Conservation (phyloP, 2,113 vertebrate species). For the Carettochelys insculpta region DNA sequence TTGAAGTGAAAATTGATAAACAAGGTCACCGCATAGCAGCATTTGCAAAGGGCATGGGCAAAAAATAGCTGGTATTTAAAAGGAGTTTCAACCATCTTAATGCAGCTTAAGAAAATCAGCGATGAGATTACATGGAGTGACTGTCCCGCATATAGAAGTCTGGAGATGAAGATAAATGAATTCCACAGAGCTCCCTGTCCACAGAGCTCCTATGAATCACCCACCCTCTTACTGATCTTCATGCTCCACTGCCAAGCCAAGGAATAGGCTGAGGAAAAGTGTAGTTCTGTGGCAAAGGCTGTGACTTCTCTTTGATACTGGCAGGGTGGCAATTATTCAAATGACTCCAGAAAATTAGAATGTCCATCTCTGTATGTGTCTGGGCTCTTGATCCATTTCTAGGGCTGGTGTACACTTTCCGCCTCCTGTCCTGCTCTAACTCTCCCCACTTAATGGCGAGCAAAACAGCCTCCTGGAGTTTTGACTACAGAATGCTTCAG, state of each 20-base stretch:
- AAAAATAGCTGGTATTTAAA: slow-evolving; percentile 20
- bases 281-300: not conserved
- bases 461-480: not conserved
- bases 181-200: not conserved
- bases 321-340: not conserved
- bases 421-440: not conserved
- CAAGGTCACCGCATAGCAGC: not conserved
- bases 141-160: no score
- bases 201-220: not conserved
- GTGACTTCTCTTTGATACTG: not conserved
- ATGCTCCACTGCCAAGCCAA: not conserved
- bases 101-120: not conserved
- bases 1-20: not conserved
- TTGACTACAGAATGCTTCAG: slow-evolving; percentile 23
- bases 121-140: not conserved
- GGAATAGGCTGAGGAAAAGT: not conserved
- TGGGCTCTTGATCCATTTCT: not conserved
- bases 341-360: not conserved
- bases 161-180: no score
- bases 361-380: accelerated
- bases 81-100: not conserved
- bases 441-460: not conserved
- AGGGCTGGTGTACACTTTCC: not conserved
- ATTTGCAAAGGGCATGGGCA: slow-evolving; percentile 24
- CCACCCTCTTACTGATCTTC: not conserved